Evolutionary conservation across 2,797 vertebrate genomes (phyloP).

Genomic region (Anableps anableps): DNA sequence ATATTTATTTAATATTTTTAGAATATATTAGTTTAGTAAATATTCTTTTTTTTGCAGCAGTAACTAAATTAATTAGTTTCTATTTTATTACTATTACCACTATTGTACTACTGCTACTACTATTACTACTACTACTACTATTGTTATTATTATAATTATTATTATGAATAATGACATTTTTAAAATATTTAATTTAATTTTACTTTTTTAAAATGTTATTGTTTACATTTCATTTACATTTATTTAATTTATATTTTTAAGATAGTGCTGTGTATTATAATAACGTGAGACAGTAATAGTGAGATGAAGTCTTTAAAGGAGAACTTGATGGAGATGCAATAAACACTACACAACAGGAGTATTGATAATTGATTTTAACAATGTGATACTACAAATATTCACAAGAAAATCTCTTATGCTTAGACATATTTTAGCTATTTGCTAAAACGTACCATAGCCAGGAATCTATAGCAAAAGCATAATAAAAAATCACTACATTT

Average conservation of each 20-base stretch:
- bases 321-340: not conserved
- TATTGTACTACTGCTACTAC: no score
- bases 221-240: not conserved
- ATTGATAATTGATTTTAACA: not conserved
- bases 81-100: not conserved
- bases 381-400: not conserved
- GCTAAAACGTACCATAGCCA: not conserved
- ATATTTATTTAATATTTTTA: not conserved
- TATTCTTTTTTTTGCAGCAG: not conserved
- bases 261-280: not conserved
- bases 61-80: not conserved
- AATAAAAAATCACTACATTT: slow-evolving; percentile 29
- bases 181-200: not conserved
- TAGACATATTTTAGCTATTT: not conserved
- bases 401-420: not conserved
- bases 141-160: not conserved
- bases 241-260: not conserved
- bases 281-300: not conserved
- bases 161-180: no score
- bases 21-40: not conserved
- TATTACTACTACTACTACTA: no score
- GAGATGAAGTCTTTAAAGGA: not conserved
- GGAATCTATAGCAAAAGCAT: not conserved
- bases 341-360: not conserved
- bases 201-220: not conserved